Percentiles rank a stretch among this genome's conserved stretches.
Conservation (phyloP, 2,113 vertebrate species). For the Prionailurus viverrinus region DNA sequence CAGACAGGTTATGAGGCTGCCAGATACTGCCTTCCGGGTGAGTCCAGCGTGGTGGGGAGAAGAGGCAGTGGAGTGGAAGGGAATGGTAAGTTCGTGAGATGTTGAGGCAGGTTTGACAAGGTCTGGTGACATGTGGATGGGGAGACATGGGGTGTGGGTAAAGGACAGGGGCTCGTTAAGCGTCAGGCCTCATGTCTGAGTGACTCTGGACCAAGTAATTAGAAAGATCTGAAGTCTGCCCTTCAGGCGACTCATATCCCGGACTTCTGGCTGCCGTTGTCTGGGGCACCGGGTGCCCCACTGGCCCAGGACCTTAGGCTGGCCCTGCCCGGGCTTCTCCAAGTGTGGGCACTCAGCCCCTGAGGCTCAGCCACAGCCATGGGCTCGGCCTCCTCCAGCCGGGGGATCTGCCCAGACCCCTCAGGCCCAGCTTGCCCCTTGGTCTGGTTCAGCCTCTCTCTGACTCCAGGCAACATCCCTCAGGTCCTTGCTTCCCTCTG, state of each 20-base stretch:
- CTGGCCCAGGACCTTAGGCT: not conserved
- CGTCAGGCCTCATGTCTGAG: not conserved
- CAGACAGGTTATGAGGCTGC: not conserved
- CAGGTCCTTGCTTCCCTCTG: not conserved
- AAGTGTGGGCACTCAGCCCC: not conserved
- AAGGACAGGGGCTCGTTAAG: not conserved
- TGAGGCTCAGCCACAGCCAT: not conserved
- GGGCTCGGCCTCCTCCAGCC: not conserved
- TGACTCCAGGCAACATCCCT: not conserved
- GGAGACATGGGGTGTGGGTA: not conserved
- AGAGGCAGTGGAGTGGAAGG: not conserved
- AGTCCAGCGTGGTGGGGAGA: not conserved
- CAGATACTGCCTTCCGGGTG: not conserved
- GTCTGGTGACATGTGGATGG: not conserved
- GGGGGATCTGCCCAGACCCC: not conserved
- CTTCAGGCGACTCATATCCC: not conserved
- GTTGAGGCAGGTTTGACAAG: not conserved
- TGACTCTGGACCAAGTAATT: not conserved
- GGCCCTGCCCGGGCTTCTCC: not conserved
- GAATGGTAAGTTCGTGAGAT: not conserved
- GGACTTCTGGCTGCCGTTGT: no score
- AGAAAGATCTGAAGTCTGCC: not conserved
- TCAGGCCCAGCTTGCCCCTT: no score
- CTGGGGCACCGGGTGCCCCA: fast-evolving
- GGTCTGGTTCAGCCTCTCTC: not conserved